Evolutionary conservation across 1,140 invertebrate species (phyloP).

Genomic region (Cydia fagiglandana): DNA sequence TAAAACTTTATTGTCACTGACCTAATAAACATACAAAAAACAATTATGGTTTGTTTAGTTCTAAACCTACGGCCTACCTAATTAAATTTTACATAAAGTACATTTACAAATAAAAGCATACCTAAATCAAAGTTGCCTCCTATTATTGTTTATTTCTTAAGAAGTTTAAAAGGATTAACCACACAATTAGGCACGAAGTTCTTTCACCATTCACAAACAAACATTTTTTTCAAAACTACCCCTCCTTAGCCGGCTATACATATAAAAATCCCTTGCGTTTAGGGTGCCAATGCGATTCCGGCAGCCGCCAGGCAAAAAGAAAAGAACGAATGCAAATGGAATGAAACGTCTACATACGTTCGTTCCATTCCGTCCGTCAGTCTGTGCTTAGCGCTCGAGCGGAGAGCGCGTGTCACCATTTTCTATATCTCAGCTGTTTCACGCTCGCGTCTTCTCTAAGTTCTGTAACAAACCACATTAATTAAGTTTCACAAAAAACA

Average conservation of each 20-base stretch:
- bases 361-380: conserved; percentile 36
- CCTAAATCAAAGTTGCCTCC: too few species aligned
- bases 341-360: conserved; percentile 42
- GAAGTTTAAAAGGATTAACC: not conserved
- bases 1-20: too few species aligned
- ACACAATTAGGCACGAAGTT: conserved; percentile 1
- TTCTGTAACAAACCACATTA: conserved; percentile 21
- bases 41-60: too few species aligned
- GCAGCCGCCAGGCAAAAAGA: conserved; percentile 21
- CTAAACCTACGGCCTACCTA: too few species aligned
- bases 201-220: conserved; percentile 17
- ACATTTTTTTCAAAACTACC: conserved; percentile 5
- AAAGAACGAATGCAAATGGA: conserved; percentile 43
- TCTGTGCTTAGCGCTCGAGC: conserved; percentile 54
- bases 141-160: too few species aligned
- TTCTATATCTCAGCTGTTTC: conserved; percentile 46
- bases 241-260: not conserved
- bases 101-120: too few species aligned
- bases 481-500: conserved; percentile 26
- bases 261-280: conserved; percentile 20
- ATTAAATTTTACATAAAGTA: too few species aligned
- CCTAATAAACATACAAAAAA: too few species aligned
- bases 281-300: conserved; percentile 21
- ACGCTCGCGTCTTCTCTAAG: conserved; percentile 55
- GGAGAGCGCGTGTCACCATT: conserved; percentile 46